phyloP scores from a whole-genome alignment of 2,888 invertebrate genomes.

The Sarcophaga caerulescens region DNA sequence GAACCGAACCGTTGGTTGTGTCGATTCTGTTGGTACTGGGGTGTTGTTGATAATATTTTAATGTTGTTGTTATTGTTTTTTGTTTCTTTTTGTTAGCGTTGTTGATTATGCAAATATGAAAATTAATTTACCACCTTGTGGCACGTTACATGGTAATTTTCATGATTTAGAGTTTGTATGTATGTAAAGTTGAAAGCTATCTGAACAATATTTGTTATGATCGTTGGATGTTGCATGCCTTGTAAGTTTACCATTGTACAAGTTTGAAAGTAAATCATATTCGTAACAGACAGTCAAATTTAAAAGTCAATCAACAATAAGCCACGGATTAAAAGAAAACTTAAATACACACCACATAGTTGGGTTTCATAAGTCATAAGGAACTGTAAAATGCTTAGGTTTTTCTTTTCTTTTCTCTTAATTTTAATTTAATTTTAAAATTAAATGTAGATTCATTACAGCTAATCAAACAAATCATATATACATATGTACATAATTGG shows the following conservation, averaged over 20 bases:
- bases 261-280: conserved; percentile 9
- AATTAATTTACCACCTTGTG: conserved; percentile 67
- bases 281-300: background rate
- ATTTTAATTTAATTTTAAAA: too few relatives aligned
- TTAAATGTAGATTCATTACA: too few relatives aligned
- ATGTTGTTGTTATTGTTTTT: conserved; percentile 9
- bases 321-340: background rate
- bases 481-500: too few relatives aligned
- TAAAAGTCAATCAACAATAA: background rate
- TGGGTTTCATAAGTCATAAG: background rate
- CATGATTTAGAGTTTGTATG: conserved; percentile 41
- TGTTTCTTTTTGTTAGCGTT: conserved; percentile 32
- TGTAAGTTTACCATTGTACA: background rate
- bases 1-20: background rate
- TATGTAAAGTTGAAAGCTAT: conserved; percentile 39
- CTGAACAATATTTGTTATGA: conserved; percentile 40
- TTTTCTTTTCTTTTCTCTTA: background rate
- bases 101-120: conserved; percentile 62
- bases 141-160: conserved; percentile 66
- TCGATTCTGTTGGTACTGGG: conserved; percentile 13
- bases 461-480: too few relatives aligned
- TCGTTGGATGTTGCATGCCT: conserved; percentile 6
- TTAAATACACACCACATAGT: background rate
- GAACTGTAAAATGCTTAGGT: background rate
- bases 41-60: conserved; percentile 4